These are phyloP conservation scores for Lasius platythorax DNA, from an alignment of 2,888 invertebrate species.

Conservation along the genomic window DNA sequence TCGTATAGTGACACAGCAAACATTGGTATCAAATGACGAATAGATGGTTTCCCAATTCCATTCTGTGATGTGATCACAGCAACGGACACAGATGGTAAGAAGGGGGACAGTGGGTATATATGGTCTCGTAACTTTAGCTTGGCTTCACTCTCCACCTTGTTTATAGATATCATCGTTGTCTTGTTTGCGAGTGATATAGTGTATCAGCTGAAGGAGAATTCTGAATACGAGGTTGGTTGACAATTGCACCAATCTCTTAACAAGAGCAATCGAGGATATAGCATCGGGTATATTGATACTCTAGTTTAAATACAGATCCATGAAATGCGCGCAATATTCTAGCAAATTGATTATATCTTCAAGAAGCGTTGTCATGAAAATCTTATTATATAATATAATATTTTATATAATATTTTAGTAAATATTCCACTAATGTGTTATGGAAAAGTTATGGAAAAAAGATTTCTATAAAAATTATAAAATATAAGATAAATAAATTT, in stretches of 20 bases:
- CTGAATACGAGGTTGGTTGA: slow-evolving; percentile 42
- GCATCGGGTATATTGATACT: slow-evolving; percentile 24
- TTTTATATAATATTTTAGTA: neutral
- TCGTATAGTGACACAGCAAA: neutral
- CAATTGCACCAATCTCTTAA: slow-evolving; percentile 59
- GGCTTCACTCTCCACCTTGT: slow-evolving; percentile 45
- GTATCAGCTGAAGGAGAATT: slow-evolving; percentile 8
- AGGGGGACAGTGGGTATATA: slow-evolving; percentile 41
- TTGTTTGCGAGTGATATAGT: slow-evolving; percentile 44
- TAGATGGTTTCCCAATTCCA: slow-evolving; percentile 73
- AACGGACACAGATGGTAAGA: slow-evolving; percentile 66
- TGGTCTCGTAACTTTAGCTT: slow-evolving; percentile 36
- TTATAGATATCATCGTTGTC: slow-evolving; percentile 52
- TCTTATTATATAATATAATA: neutral
- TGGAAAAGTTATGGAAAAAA: neutral
- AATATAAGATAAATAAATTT: neutral
- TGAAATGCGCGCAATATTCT: neutral
- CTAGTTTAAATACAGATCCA: slow-evolving; percentile 17
- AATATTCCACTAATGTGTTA: neutral
- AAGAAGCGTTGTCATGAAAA: neutral
- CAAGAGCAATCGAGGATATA: slow-evolving; percentile 50
- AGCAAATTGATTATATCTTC: neutral
- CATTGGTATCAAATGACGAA: slow-evolving; percentile 68
- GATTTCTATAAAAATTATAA: neutral
- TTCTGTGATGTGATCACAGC: slow-evolving; percentile 56